Percentiles rank a stretch among this genome's conserved stretches.
Evolutionary conservation across 2,797 vertebrate genomes (phyloP).

Genomic region (Nyctibius grandis): DNA sequence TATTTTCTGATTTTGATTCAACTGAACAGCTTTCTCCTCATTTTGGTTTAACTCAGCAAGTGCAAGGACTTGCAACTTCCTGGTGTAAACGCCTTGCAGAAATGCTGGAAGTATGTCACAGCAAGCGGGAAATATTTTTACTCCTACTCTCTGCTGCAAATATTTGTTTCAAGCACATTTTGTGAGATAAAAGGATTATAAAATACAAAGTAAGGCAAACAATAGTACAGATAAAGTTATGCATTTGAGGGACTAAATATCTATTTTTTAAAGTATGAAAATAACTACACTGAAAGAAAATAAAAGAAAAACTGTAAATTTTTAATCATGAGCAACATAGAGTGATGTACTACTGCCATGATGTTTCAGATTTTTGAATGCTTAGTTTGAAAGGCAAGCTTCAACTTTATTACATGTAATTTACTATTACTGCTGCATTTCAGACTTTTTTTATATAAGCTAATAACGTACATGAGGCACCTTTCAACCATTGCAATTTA

Average conservation of each 20-base stretch:
- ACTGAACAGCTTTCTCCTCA: background rate
- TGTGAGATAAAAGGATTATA: background rate
- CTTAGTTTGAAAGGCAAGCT: constrained; percentile 10
- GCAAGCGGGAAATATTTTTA: background rate
- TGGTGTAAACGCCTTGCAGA: background rate
- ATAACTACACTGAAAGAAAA: background rate
- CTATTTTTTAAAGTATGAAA: background rate
- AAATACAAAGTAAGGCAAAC: background rate
- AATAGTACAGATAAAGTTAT: background rate
- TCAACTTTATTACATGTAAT: constrained; percentile 31
- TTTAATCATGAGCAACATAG: background rate
- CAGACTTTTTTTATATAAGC: constrained; percentile 29
- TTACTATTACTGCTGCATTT: constrained; percentile 58
- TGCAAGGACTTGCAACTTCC: background rate
- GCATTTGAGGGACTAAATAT: background rate
- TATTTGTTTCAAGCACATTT: background rate
- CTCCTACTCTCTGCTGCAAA: background rate
- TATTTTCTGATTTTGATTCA: constrained; percentile 19
- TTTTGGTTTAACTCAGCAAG: constrained; percentile 4
- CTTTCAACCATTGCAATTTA: constrained; percentile 40
- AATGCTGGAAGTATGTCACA: background rate
- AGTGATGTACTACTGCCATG: constrained; percentile 2
- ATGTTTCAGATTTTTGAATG: constrained; percentile 32
- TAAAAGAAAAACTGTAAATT: background rate
- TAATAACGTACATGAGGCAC: constrained; percentile 29